phyloP scores from a whole-genome alignment of 2,797 vertebrate species.

The Sebastes steindachneri region DNA sequence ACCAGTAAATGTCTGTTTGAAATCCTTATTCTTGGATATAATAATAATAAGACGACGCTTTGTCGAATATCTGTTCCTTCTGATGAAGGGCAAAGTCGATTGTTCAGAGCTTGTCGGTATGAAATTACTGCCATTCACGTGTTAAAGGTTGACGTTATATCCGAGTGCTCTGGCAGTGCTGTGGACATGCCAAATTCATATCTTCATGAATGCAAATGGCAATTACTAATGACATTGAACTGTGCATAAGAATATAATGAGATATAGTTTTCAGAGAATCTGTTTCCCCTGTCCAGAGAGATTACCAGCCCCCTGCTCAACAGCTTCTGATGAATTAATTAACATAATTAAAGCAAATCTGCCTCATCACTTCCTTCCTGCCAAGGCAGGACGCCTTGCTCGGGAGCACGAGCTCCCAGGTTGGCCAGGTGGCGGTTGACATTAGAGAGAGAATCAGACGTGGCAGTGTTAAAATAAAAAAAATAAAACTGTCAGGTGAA shows the following conservation, averaged over 20 bases:
- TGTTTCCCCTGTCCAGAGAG: constrained; percentile 67
- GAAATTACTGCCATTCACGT: constrained; percentile 37
- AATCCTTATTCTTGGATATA: constrained; percentile 64
- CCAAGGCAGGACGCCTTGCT: constrained; percentile 59
- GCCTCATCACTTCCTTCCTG: constrained; percentile 66
- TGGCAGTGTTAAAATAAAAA: constrained; percentile 16
- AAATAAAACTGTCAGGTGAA: constrained; percentile 38
- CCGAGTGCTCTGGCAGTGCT: constrained; percentile 1
- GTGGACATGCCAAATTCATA: constrained; percentile 44
- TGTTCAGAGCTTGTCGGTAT: constrained; percentile 38
- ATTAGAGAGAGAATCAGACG: constrained; percentile 53
- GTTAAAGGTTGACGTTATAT: constrained; percentile 17
- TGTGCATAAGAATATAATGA: constrained; percentile 66
- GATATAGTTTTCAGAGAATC: constrained; percentile 71
- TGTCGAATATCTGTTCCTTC: constrained; percentile 62
- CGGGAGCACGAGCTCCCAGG: constrained; percentile 37
- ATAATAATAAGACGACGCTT: constrained; percentile 50
- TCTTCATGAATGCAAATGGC: constrained; percentile 49
- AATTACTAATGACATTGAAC: constrained; percentile 73
- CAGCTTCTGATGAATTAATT: constrained; percentile 82
- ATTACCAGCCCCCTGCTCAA: constrained; percentile 72
- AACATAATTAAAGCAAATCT: constrained; percentile 82
- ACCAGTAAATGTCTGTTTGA: constrained; percentile 60
- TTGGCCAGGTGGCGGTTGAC: constrained; percentile 73
- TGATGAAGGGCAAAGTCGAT: constrained; percentile 51